A percentile compares a stretch with the other conserved stretches of the same genome.
These are phyloP conservation scores for Calonectris borealis DNA, from an alignment of 2,113 vertebrate species.

Conservation along the genomic window DNA sequence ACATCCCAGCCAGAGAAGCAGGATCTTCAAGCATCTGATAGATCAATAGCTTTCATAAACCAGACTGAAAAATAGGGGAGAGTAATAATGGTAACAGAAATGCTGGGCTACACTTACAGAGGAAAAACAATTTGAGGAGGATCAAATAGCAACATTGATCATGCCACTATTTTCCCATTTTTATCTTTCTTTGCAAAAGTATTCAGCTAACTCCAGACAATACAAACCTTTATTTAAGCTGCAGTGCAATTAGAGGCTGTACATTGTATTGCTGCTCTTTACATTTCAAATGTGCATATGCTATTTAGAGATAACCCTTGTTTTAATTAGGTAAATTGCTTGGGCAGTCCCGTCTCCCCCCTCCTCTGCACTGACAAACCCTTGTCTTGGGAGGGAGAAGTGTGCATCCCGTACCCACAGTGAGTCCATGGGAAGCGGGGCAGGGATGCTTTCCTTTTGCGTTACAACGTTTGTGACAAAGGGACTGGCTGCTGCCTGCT, in stretches of 20 bases:
- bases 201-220: background rate
- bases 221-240: background rate
- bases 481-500: background rate
- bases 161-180: background rate
- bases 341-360: background rate
- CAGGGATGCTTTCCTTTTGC: background rate
- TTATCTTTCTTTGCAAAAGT: background rate
- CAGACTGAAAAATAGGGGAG: slow-evolving; percentile 66
- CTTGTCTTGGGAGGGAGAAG: background rate
- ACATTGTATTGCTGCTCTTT: background rate
- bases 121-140: slow-evolving; percentile 58
- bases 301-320: background rate
- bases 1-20: background rate
- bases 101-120: slow-evolving; percentile 31
- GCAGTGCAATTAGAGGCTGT: background rate
- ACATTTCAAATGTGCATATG: background rate
- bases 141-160: slow-evolving; percentile 59
- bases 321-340: background rate
- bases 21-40: slow-evolving; percentile 25
- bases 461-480: background rate
- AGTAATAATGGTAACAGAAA: slow-evolving; percentile 44
- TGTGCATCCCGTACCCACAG: too few species aligned
- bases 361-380: background rate
- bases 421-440: background rate
- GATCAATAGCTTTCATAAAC: slow-evolving; percentile 70